Percentiles rank a stretch among this genome's conserved stretches.
These are phyloP conservation scores for Progne subis DNA, from an alignment of 2,113 vertebrate species.

Conservation along the genomic window DNA sequence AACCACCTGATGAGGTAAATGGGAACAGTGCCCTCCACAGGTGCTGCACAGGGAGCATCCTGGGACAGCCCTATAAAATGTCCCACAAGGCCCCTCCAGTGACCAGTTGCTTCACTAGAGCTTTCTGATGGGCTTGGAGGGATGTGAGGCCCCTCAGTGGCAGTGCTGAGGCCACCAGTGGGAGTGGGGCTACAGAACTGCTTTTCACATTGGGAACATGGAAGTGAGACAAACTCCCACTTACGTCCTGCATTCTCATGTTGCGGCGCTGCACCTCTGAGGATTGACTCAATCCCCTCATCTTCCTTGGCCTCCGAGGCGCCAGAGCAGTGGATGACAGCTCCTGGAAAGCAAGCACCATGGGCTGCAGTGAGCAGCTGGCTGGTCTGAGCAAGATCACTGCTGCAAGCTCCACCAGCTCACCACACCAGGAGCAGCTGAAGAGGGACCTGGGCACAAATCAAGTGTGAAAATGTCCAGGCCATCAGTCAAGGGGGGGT, in stretches of 20 bases:
- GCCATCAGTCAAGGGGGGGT: accelerated
- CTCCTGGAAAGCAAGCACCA: conserved; percentile 32
- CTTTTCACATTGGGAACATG: accelerated
- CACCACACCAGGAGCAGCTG: neutral
- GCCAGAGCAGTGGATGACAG: neutral
- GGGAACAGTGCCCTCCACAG: neutral
- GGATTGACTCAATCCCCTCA: neutral
- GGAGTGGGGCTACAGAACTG: neutral
- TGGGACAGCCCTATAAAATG: accelerated
- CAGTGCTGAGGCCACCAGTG: neutral
- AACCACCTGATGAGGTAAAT: neutral
- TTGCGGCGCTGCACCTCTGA: too few relatives aligned
- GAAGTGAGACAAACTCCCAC: neutral
- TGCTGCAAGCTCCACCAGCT: neutral
- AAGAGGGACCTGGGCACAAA: neutral
- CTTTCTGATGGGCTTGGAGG: accelerated
- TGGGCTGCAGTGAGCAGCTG: neutral
- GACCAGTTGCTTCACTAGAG: neutral
- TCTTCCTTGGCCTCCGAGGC: neutral
- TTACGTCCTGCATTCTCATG: conserved; percentile 25
- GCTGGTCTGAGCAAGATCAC: neutral
- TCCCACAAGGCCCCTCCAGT: accelerated
- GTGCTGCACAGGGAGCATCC: accelerated
- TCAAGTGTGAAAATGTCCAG: neutral
- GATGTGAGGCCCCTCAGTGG: neutral